These are phyloP conservation scores for Lymantria dispar DNA, from an alignment of 2,888 invertebrate species.

Conservation along the genomic window DNA sequence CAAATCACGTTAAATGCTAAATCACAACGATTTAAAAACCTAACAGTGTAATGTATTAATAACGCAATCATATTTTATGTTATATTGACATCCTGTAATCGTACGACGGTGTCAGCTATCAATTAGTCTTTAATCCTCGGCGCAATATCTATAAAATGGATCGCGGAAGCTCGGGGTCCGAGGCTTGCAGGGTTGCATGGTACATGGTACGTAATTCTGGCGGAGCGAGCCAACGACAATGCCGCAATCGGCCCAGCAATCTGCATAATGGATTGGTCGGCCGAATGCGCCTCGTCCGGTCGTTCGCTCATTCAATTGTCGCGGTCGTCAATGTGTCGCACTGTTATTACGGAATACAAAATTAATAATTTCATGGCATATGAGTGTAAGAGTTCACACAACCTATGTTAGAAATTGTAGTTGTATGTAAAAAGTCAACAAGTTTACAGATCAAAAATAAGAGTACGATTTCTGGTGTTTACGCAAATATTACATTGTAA, in stretches of 20 bases:
- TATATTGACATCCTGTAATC: too few species aligned
- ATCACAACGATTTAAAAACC: too few species aligned
- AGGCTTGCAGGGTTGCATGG: conserved; percentile 30
- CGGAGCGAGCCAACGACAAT: conserved; percentile 71
- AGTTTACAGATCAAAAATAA: too few species aligned
- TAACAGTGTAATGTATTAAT: too few species aligned
- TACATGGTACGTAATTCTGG: conserved; percentile 59
- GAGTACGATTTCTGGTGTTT: too few species aligned
- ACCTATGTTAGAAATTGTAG: conserved; percentile 14
- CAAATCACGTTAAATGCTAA: too few species aligned
- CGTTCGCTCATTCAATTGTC: conserved; percentile 78
- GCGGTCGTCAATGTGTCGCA: conserved; percentile 72
- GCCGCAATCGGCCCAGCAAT: conserved; percentile 79
- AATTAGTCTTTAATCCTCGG: conserved; percentile 73
- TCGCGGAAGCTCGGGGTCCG: conserved; percentile 34
- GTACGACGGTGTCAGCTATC: conserved; percentile 49
- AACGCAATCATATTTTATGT: too few species aligned
- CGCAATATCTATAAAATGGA: conserved; percentile 68
- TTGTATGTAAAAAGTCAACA: too few species aligned
- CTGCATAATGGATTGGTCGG: conserved; percentile 81
- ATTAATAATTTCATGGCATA: conserved; percentile 66
- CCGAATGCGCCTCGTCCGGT: conserved; percentile 68
- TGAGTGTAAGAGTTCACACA: conserved; percentile 22
- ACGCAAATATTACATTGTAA: too few species aligned
- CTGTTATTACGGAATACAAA: conserved; percentile 74